Conservation (phyloP, 2,797 vertebrate genomes). For the Thaleichthys pacificus region DNA sequence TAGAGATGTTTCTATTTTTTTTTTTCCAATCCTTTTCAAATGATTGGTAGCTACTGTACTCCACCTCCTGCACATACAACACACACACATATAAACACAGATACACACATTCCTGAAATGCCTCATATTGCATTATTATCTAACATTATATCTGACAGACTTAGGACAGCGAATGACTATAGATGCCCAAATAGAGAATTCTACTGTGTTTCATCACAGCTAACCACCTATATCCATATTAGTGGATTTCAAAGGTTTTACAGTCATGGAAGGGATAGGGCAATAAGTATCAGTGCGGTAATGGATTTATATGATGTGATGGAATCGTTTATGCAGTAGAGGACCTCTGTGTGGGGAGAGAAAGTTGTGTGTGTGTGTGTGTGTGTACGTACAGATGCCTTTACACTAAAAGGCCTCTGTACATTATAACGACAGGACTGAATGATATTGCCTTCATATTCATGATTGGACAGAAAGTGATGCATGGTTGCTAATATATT, state of each 20-base stretch:
- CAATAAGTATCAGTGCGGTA: neutral
- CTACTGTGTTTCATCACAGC: neutral
- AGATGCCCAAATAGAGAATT: neutral
- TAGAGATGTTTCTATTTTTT: no score
- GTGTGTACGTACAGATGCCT: neutral
- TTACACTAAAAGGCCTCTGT: no score
- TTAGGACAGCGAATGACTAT: neutral
- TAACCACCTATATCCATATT: neutral
- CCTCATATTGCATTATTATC: no score
- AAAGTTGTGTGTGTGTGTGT: neutral
- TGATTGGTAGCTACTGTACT: neutral
- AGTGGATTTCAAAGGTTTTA: no score
- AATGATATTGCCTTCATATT: slow-evolving; percentile 37
- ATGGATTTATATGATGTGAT: slow-evolving; percentile 4
- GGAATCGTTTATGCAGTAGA: neutral
- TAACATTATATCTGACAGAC: neutral
- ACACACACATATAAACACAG: neutral
- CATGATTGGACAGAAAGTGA: slow-evolving; percentile 47
- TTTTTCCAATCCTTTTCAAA: no score
- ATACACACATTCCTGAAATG: slow-evolving; percentile 3
- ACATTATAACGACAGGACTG: slow-evolving; percentile 39
- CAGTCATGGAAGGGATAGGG: neutral
- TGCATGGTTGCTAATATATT: slow-evolving; percentile 64
- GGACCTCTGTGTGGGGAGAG: neutral
- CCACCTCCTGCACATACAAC: neutral